Evolutionary conservation across 2,888 invertebrate species (phyloP), one percentile per base, ranked within the genome.

Genomic region (Drosophila paranaensis): DNA sequence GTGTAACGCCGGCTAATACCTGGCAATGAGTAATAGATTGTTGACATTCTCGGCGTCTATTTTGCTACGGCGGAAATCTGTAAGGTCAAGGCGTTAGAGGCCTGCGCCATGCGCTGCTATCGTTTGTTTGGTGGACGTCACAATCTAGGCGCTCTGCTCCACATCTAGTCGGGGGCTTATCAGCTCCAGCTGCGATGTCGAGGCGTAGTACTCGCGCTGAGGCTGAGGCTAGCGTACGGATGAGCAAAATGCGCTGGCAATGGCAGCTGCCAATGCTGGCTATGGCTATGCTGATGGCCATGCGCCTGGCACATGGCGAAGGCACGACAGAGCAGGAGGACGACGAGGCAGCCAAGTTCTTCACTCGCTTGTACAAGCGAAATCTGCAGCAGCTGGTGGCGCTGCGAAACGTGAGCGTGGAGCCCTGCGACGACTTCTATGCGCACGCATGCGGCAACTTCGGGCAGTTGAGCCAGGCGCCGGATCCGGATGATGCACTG

Each of bases 361-460:
- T 83, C 11, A 88, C 90, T 2, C 80, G 84, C 3, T 71, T 91
- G 10, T 92, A 92, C 70, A 88, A 85, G 11, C 71, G 73, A 2
- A 90, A 90, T 71, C 74, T 92, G 0, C 60, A 70, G 27, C 81
- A 85, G 54, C 71, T 92, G 84, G 60, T 83, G 2, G 63, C 71
- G 2, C 69, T 91, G 45, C 60, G 84, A 5, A 89, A 91, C 60
- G 76, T 58, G 3, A 82, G 79, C 10, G 64, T 62, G 0, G 82
- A 88, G 11, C 88, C 92, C 0, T 92, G 92, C 42, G 82, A 77
- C 5, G 82, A 92, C 68, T 92, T 91, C 64, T 92, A 91, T 66
- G 82, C 82, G 0, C 92, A 92, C 74, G 90, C 91, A 0, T 92
- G 92, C 51, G 91, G 89, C 0, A 88, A 88, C 56, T 89, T 84